These are phyloP conservation scores for Phylloscopus trochiloides DNA, from an alignment of 2,113 vertebrate genomes.

Conservation along the genomic window DNA sequence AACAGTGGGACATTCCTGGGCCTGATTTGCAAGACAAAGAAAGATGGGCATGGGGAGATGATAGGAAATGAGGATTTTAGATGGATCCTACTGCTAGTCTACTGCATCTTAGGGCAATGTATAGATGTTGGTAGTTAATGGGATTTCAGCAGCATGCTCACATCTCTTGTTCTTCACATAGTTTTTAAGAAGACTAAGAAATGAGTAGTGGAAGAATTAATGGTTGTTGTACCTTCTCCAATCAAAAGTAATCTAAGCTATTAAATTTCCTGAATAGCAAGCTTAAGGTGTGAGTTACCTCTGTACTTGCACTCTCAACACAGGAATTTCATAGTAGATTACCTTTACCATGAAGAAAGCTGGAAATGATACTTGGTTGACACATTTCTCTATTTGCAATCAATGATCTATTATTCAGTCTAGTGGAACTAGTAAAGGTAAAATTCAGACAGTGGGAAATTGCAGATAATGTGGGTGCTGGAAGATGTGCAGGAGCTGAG, in stretches of 20 bases:
- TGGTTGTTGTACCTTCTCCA: background rate
- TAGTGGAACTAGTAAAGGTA: background rate
- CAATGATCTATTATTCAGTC: background rate
- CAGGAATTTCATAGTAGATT: background rate
- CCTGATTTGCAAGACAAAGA: background rate
- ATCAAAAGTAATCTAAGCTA: background rate
- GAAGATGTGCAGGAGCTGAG: background rate
- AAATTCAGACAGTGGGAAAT: background rate
- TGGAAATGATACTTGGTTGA: background rate
- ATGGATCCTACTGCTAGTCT: background rate
- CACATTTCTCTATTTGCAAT: background rate
- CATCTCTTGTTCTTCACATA: background rate
- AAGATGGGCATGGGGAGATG: background rate
- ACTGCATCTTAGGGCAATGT: background rate
- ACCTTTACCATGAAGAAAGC: background rate
- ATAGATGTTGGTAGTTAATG: background rate
- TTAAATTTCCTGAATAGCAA: background rate
- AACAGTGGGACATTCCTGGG: background rate
- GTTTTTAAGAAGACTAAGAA: background rate
- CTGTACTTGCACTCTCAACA: background rate
- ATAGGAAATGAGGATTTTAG: background rate
- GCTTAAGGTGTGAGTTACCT: background rate
- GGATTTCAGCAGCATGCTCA: background rate
- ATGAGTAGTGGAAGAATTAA: background rate
- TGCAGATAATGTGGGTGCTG: background rate